phyloP scores from a whole-genome alignment of 2,888 invertebrate genomes.

The Dryobotodes eremita region DNA sequence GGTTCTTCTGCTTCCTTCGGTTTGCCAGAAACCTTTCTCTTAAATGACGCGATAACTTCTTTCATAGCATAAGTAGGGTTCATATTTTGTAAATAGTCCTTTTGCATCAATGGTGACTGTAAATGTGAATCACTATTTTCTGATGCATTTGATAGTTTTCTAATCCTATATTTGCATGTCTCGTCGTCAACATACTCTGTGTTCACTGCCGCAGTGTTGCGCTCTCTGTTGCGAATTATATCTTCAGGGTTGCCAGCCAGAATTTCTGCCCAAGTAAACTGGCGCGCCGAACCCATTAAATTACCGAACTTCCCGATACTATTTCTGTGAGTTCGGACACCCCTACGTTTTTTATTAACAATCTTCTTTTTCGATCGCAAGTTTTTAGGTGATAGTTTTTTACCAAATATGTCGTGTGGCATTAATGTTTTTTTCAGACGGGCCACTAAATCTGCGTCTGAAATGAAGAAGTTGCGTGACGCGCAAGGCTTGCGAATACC shows the following conservation, averaged over 20 bases:
- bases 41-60: conserved; percentile 91
- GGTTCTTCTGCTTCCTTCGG: conserved; percentile 77
- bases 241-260: conserved; percentile 92
- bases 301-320: conserved; percentile 89
- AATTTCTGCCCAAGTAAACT: conserved; percentile 93
- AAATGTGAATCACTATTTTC: conserved; percentile 81
- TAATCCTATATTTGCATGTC: conserved; percentile 86
- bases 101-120: conserved; percentile 83
- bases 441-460: conserved; percentile 86
- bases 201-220: conserved; percentile 70
- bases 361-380: conserved; percentile 91
- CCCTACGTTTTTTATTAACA: conserved; percentile 84
- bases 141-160: conserved; percentile 85
- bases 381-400: conserved; percentile 92
- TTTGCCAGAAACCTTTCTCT: conserved; percentile 87
- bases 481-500: conserved; percentile 87
- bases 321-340: conserved; percentile 84
- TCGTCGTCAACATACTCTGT: conserved; percentile 80
- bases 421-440: conserved; percentile 87
- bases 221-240: conserved; percentile 89
- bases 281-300: conserved; percentile 89
- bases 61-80: conserved; percentile 94
- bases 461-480: conserved; percentile 88
- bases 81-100: conserved; percentile 86
- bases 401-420: conserved; percentile 88